Percentiles rank a stretch among this genome's conserved stretches.
Conservation (phyloP, 2,888 invertebrate genomes). For the Drosophila picticornis region DNA sequence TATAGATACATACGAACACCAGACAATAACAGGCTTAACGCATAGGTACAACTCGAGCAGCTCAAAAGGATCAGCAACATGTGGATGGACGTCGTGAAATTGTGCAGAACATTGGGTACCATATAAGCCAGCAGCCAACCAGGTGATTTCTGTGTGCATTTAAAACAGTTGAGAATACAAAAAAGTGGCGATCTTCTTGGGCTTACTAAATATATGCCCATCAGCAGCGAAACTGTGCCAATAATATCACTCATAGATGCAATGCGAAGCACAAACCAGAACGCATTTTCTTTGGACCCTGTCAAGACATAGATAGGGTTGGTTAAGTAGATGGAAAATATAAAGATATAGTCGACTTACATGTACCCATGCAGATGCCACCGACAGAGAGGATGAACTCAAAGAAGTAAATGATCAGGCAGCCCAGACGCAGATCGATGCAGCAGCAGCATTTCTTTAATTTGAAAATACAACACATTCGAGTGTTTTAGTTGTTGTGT, state of each 20-base stretch:
- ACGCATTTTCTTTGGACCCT: not conserved
- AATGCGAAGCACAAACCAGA: conserved; percentile 23
- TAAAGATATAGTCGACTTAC: conserved; percentile 33
- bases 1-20: not conserved
- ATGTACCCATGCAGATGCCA: conserved; percentile 48
- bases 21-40: not conserved
- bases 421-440: conserved; percentile 49
- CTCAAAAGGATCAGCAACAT: not conserved
- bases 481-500: not conserved
- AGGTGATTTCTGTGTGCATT: conserved; percentile 36
- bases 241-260: conserved; percentile 40
- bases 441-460: conserved; percentile 38
- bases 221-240: conserved; percentile 39
- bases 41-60: conserved; percentile 22
- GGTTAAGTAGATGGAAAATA: not conserved
- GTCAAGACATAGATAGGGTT: not conserved
- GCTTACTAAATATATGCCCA: conserved; percentile 42
- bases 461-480: not conserved
- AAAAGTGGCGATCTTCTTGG: not conserved
- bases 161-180: not conserved
- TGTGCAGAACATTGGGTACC: conserved; percentile 32
- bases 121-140: conserved; percentile 27
- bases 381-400: conserved; percentile 21
- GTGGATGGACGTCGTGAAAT: not conserved
- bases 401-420: conserved; percentile 21